Percentiles rank a stretch among this genome's conserved stretches.
Evolutionary conservation across 2,888 invertebrate genomes (phyloP).

Genomic region (Auanema freiburgensis): DNA sequence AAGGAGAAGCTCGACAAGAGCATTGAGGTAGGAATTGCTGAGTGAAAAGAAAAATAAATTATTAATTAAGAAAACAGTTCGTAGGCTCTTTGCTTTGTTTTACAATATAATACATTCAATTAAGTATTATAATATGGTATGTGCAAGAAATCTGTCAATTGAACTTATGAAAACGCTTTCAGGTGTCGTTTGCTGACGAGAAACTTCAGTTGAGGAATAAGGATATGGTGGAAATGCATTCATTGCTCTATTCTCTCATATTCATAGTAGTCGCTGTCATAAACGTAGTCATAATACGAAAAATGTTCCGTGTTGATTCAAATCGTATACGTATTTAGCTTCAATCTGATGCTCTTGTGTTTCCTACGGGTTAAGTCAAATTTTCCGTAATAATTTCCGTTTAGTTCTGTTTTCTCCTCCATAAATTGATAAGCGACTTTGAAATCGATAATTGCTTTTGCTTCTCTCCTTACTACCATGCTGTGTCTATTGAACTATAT

Average conservation of each 20-base stretch:
- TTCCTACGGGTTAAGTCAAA: too few relatives aligned
- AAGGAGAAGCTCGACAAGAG: constrained; percentile 10
- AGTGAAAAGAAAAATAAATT: not conserved
- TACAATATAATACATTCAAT: not conserved
- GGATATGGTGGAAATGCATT: not conserved
- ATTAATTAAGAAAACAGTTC: not conserved
- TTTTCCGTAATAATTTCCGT: too few relatives aligned
- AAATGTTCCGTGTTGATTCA: not conserved
- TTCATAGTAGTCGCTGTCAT: not conserved
- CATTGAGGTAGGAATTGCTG: too few relatives aligned
- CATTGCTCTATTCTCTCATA: not conserved
- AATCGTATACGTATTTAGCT: not conserved
- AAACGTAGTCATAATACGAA: not conserved
- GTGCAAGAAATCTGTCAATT: not conserved
- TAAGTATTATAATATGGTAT: not conserved
- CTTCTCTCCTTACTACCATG: too few relatives aligned
- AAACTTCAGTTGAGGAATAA: not conserved
- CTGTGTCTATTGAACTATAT: too few relatives aligned
- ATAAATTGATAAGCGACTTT: too few relatives aligned
- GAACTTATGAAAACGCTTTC: not conserved
- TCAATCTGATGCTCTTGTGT: too few relatives aligned
- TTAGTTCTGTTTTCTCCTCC: too few relatives aligned
- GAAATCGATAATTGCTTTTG: too few relatives aligned
- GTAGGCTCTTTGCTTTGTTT: not conserved
- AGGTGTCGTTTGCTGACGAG: not conserved